Percentiles rank a stretch among this genome's conserved stretches.
phyloP scores from a whole-genome alignment of 2,797 vertebrate genomes.

The Semotilus atromaculatus region DNA sequence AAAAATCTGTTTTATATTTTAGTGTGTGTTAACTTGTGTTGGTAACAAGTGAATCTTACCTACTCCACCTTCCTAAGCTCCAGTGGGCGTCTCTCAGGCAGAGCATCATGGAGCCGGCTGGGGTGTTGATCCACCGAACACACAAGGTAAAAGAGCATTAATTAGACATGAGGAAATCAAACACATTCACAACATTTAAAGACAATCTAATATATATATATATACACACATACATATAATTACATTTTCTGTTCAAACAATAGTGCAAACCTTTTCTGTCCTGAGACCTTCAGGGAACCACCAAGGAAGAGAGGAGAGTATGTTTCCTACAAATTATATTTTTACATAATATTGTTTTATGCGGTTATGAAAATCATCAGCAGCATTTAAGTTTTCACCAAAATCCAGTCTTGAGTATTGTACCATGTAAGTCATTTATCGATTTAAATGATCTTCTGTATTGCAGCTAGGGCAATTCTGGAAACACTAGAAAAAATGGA shows the following conservation, averaged over 20 bases:
- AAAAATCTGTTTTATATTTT: background rate
- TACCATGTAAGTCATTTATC: too few relatives aligned
- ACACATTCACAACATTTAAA: background rate
- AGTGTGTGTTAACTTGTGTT: background rate
- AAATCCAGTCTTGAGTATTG: background rate
- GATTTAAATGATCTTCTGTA: too few relatives aligned
- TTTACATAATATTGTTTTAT: too few relatives aligned
- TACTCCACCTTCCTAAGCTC: too few relatives aligned
- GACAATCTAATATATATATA: background rate
- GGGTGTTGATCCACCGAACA: too few relatives aligned
- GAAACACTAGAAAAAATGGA: background rate
- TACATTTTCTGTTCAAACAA: background rate
- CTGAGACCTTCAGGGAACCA: background rate
- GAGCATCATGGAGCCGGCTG: too few relatives aligned
- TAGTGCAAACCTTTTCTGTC: constrained; percentile 8
- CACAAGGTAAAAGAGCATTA: background rate
- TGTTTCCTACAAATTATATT: background rate
- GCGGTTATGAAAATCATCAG: background rate
- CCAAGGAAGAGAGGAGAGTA: background rate
- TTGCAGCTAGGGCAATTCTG: background rate
- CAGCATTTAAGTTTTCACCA: background rate
- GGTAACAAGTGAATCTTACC: background rate
- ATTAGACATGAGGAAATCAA: background rate
- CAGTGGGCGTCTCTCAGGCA: too few relatives aligned
- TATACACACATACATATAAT: too few relatives aligned